These are phyloP conservation scores for Bubo scandiacus DNA, from an alignment of 2,113 vertebrate species.

Conservation along the genomic window DNA sequence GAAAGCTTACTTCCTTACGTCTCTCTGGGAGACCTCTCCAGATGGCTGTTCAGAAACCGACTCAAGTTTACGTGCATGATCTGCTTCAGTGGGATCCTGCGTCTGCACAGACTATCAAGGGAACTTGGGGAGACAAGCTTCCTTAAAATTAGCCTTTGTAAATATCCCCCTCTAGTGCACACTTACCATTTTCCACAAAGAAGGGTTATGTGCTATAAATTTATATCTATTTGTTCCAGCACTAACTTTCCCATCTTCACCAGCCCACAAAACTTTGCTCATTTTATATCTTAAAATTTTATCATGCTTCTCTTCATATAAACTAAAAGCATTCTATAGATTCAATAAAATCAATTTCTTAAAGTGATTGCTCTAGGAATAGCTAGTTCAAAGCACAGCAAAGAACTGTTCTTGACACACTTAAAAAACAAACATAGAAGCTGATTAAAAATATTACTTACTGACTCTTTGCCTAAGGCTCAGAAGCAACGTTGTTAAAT, in stretches of 20 bases:
- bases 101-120: not conserved
- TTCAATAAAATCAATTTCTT: not conserved
- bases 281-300: not conserved
- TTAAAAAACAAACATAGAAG: not conserved
- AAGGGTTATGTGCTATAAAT: not conserved
- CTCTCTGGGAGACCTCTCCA: not conserved
- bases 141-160: not conserved
- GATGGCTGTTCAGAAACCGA: not conserved
- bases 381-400: not conserved
- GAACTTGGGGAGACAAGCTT: not conserved
- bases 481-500: not conserved
- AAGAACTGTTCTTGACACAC: not conserved
- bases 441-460: not conserved
- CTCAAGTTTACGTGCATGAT: not conserved
- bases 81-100: not conserved
- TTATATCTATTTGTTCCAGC: not conserved
- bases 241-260: not conserved
- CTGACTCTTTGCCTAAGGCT: not conserved
- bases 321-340: not conserved
- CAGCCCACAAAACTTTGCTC: not conserved
- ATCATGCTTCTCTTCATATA: not conserved
- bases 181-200: not conserved
- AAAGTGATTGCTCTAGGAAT: not conserved
- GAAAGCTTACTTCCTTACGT: not conserved
- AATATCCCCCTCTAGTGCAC: not conserved